Conservation (phyloP, 2,113 vertebrate species). For the Gallinago paraguaiae region DNA sequence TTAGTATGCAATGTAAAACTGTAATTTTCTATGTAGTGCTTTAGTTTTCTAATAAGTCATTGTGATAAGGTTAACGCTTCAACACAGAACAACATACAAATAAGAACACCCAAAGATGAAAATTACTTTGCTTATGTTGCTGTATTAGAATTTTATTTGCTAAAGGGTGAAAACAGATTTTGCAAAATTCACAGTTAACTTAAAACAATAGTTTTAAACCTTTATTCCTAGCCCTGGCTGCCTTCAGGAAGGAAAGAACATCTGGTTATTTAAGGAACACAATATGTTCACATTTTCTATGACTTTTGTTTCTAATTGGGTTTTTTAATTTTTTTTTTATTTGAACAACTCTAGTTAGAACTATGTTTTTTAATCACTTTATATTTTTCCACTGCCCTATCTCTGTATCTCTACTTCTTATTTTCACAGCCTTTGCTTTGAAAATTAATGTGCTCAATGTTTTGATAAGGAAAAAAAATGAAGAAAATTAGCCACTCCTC, state of each 20-base stretch:
- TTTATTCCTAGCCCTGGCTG: conserved; percentile 82
- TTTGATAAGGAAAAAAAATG: conserved; percentile 38
- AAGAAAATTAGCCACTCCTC: background rate
- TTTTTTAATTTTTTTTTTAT: conserved; percentile 77
- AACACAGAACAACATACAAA: conserved; percentile 58
- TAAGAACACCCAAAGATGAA: conserved; percentile 75
- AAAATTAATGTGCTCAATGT: conserved; percentile 65
- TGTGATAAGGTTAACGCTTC: conserved; percentile 76
- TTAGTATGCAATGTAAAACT: conserved; percentile 60
- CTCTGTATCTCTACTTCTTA: conserved; percentile 55
- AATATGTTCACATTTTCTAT: conserved; percentile 89
- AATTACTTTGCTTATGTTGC: conserved; percentile 81
- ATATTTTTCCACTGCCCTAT: conserved; percentile 73
- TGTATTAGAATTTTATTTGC: conserved; percentile 85
- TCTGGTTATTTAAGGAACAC: conserved; percentile 89
- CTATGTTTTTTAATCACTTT: conserved; percentile 81
- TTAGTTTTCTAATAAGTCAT: conserved; percentile 75
- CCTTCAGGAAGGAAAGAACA: conserved; percentile 86
- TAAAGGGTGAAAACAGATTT: conserved; percentile 86
- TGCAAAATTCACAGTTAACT: conserved; percentile 85
- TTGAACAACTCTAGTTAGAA: conserved; percentile 79
- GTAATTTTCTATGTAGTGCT: conserved; percentile 47
- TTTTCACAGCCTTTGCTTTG: conserved; percentile 58
- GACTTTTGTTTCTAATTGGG: conserved; percentile 90
- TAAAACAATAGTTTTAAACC: conserved; percentile 87